phyloP scores from a whole-genome alignment of 2,888 invertebrate species.

The Hipparchia sbordonii region DNA sequence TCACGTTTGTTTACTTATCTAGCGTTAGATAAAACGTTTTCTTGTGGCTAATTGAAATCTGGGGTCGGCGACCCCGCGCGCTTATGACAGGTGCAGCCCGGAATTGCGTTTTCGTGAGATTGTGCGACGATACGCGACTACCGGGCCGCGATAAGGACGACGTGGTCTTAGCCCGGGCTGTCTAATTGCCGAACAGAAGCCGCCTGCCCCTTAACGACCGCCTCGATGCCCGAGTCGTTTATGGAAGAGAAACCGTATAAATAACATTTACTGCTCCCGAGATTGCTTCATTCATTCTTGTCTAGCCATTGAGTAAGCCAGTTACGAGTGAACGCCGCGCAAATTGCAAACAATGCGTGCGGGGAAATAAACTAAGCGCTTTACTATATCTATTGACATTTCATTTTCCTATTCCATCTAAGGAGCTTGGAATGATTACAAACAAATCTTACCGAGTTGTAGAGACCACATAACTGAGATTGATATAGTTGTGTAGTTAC shows the following conservation, averaged over 20 bases:
- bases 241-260: slow-evolving; percentile 72
- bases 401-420: slow-evolving; percentile 55
- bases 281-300: slow-evolving; percentile 79
- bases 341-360: slow-evolving; percentile 66
- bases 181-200: slow-evolving; percentile 80
- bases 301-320: slow-evolving; percentile 67
- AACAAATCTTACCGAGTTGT: slow-evolving; percentile 8
- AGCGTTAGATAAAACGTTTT: slow-evolving; percentile 65
- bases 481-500: not conserved
- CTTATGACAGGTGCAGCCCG: slow-evolving; percentile 77
- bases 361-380: slow-evolving; percentile 58
- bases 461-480: slow-evolving; percentile 4
- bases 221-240: slow-evolving; percentile 62
- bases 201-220: slow-evolving; percentile 62
- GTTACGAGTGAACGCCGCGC: slow-evolving; percentile 54
- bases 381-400: slow-evolving; percentile 58
- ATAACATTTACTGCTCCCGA: slow-evolving; percentile 67
- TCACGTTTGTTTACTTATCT: slow-evolving; percentile 79
- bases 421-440: slow-evolving; percentile 35
- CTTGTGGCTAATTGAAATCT: slow-evolving; percentile 71
- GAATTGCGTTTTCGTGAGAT: slow-evolving; percentile 81
- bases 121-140: slow-evolving; percentile 69
- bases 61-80: slow-evolving; percentile 61
- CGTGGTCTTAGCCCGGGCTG: slow-evolving; percentile 54
- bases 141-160: slow-evolving; percentile 65